Evolutionary conservation across 2,113 vertebrate species (phyloP), one percentile per base, ranked within the genome.

Genomic region (Cnemophilus loriae): DNA sequence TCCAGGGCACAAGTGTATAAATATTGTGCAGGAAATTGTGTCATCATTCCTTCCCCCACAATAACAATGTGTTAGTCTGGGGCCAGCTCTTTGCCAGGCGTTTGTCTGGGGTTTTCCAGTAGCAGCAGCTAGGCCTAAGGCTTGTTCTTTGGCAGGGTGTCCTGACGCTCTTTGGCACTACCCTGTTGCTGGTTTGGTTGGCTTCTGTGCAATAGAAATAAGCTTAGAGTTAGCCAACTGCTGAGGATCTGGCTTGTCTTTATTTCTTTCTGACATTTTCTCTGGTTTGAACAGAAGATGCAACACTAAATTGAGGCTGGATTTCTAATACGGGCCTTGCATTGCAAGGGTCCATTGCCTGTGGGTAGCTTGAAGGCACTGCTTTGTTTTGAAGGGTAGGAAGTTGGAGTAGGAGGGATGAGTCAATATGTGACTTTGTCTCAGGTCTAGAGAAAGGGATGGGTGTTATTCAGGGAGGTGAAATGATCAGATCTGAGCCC

Each of bases 71-170:
- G 70, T 55, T 93, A 90, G 67, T 77, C 78, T 14, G 3, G 49
- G 81, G n/a, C 61, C 84, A 88, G 35, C 67, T 92, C 59, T 76
- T 83, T 94, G 77, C 84, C 94, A 93, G 87, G 46, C 91, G 2
- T 94, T 95, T 96, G 91, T 96, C 84, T 94, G 82, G 94, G 89
- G 78, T 96, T 96, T 97, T 95, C 79, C 84, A 94, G 96, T 95
- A 96, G 94, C 93, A 96, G 67, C 75, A 94, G 63, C 63, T 55
- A 77, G 59, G 78, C 87, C 87, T 91, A 93, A 77, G 92, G 79
- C 78, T 96, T 91, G 79, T 91, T 91, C 50, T 76, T 76, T 95
- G 93, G 84, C 93, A 96, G 87, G 39, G 42, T 83, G 28, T 85
- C 67, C 82, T 69, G 89, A 96, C 90, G 90, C 88, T 91, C 93